phyloP scores from a whole-genome alignment of 2,888 invertebrate genomes.

The Notodonta ziczac region DNA sequence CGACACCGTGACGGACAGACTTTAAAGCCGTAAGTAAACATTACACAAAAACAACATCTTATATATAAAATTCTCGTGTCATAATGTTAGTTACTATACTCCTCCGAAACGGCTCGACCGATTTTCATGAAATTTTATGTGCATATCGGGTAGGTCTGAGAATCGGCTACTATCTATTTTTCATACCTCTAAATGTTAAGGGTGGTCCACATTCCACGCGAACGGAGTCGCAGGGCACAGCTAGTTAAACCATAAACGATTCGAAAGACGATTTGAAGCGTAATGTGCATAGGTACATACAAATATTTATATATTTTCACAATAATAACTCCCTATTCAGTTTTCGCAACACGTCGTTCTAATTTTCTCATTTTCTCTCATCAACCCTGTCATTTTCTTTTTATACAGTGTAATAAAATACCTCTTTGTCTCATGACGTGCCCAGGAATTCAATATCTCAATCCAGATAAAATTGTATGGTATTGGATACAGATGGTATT shows the following conservation, averaged over 20 bases:
- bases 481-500: constrained; percentile 19
- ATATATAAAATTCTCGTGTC: too few species aligned
- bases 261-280: constrained; percentile 11
- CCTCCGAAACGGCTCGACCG: too few species aligned
- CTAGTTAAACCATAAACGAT: constrained; percentile 15
- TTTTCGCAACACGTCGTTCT: constrained; percentile 36
- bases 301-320: too few species aligned
- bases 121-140: too few species aligned
- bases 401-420: constrained; percentile 44
- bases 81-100: too few species aligned
- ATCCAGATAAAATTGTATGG: constrained; percentile 34
- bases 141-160: too few species aligned
- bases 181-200: too few species aligned
- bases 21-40: constrained; percentile 20
- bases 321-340: constrained; percentile 6
- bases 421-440: constrained; percentile 40
- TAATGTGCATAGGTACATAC: constrained; percentile 31
- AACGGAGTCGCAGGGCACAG: too few species aligned
- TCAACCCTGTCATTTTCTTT: constrained; percentile 35
- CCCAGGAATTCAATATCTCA: constrained; percentile 49
- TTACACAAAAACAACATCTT: constrained; percentile 25
- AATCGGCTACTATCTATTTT: too few species aligned
- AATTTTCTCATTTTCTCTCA: constrained; percentile 11
- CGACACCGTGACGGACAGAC: constrained; percentile 17
- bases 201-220: too few species aligned